These are phyloP conservation scores for Apis florea DNA, from an alignment of 1,140 invertebrate genomes.

Conservation along the genomic window DNA sequence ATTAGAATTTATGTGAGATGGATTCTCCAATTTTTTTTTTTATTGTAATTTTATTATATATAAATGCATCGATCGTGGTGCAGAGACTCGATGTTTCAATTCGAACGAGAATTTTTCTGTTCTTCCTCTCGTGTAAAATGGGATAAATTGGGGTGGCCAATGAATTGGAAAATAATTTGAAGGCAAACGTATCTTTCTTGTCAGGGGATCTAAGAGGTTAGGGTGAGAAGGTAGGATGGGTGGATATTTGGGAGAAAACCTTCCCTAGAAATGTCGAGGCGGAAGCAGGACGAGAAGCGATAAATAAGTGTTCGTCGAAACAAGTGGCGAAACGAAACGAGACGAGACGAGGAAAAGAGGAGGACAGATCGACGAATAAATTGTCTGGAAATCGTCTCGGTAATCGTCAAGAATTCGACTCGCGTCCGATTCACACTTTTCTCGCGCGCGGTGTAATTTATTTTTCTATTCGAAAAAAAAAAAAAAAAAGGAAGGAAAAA, in stretches of 20 bases:
- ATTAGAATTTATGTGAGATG: no score
- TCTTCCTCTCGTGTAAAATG: neutral
- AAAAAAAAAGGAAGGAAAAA: no score
- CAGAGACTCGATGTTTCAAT: no score
- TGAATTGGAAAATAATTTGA: slow-evolving; percentile 67
- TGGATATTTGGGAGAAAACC: slow-evolving; percentile 17
- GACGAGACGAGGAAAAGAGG: neutral
- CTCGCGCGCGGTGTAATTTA: no score
- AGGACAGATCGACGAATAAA: slow-evolving; percentile 19
- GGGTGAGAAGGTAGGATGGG: neutral
- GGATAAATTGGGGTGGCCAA: slow-evolving; percentile 42
- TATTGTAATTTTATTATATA: no score
- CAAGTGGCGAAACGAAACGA: slow-evolving; percentile 31
- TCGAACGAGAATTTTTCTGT: no score
- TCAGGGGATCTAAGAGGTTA: neutral
- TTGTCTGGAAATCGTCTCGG: neutral
- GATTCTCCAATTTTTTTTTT: no score
- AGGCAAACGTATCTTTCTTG: neutral
- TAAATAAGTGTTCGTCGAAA: slow-evolving; percentile 56
- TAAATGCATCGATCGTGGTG: no score
- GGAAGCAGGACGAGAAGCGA: slow-evolving; percentile 15
- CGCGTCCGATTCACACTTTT: no score
- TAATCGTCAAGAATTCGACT: no score
- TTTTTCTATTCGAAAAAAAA: no score
- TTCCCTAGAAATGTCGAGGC: neutral